phyloP scores from a whole-genome alignment of 2,113 vertebrate genomes.

The Todiramphus chloris region DNA sequence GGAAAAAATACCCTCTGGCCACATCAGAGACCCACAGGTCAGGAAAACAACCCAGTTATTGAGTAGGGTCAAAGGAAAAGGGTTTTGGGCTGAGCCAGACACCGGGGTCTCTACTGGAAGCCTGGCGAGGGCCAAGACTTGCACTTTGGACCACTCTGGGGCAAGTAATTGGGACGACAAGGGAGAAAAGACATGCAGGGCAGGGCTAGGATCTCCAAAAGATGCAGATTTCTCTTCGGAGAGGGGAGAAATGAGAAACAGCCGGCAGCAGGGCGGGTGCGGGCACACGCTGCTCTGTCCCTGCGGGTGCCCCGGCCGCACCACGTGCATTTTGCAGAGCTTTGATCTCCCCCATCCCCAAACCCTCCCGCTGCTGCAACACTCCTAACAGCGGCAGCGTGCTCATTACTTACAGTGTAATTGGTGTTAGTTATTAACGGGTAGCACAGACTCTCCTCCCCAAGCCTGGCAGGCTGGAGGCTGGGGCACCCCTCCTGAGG shows the following conservation, averaged over 20 bases:
- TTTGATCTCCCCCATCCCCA: not conserved
- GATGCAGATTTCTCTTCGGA: not conserved
- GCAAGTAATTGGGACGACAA: not conserved
- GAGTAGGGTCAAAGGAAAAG: not conserved
- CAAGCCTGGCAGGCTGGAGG: not conserved
- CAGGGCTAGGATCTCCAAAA: not conserved
- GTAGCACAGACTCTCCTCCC: not conserved
- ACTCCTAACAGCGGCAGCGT: not conserved
- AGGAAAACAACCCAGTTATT: not conserved
- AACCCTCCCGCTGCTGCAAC: accelerated
- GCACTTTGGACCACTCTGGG: accelerated
- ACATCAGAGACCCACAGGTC: not conserved
- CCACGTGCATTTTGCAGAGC: not conserved
- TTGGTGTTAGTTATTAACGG: not conserved
- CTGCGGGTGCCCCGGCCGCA: accelerated
- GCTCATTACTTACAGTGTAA: not conserved
- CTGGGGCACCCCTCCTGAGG: no score
- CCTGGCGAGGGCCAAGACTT: accelerated
- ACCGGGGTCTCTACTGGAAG: no score
- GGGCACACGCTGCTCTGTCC: not conserved
- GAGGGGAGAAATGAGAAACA: not conserved
- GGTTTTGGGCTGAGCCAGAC: not conserved
- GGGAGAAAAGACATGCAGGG: accelerated
- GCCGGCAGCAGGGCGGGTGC: not conserved
- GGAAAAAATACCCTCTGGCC: not conserved